These are phyloP conservation scores for Jaculus jaculus DNA, from an alignment of 2,113 vertebrate genomes.

Conservation along the genomic window DNA sequence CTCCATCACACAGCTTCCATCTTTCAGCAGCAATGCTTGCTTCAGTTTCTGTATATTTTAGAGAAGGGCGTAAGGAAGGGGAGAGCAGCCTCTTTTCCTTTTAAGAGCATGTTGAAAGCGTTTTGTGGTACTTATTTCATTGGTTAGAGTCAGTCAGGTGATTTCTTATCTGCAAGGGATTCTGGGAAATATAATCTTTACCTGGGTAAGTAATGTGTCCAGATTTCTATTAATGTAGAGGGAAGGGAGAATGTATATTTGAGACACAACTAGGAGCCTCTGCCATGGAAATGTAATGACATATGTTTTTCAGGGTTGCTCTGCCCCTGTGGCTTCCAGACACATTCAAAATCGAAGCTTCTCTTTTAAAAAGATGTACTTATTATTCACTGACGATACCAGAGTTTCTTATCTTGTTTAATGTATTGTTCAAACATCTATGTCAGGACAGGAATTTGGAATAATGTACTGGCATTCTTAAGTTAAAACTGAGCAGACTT, in stretches of 20 bases:
- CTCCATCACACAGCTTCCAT: not conserved
- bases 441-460: conserved; percentile 16
- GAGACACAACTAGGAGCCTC: not conserved
- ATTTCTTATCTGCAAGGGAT: not conserved
- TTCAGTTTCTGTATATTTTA: not conserved
- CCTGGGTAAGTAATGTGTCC: not conserved
- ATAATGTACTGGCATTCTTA: not conserved
- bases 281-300: not conserved
- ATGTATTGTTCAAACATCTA: not conserved
- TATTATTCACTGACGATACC: not conserved
- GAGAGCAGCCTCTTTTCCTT: not conserved
- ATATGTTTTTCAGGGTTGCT: not conserved
- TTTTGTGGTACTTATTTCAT: not conserved
- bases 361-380: not conserved
- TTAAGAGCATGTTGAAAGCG: not conserved
- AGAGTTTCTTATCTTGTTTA: not conserved
- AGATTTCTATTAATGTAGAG: not conserved
- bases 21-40: not conserved
- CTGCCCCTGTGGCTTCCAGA: not conserved
- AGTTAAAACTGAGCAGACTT: not conserved
- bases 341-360: not conserved
- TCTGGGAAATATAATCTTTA: not conserved
- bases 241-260: not conserved
- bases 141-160: conserved; percentile 1
- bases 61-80: not conserved